A percentile compares a stretch with the other conserved stretches of the same genome.
phyloP scores from a whole-genome alignment of 2,113 vertebrate genomes.

The Helogale parvula region DNA sequence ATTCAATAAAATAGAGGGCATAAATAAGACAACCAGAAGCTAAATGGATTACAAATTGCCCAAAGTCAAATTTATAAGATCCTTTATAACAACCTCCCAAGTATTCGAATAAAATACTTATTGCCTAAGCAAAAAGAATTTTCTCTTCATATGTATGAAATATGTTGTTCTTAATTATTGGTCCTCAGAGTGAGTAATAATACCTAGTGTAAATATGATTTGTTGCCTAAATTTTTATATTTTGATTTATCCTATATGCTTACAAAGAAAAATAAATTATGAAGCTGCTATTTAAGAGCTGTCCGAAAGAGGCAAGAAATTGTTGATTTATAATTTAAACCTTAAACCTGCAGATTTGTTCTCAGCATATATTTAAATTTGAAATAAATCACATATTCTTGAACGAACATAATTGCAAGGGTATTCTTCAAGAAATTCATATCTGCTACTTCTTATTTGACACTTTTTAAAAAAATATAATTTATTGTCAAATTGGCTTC shows the following conservation, averaged over 20 bases:
- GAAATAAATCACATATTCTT: constrained; percentile 11
- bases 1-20: not conserved
- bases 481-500: too few species aligned
- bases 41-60: not conserved
- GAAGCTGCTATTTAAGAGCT: constrained; percentile 28
- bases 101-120: constrained; percentile 41
- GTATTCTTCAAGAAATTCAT: constrained; percentile 1
- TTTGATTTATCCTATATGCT: constrained; percentile 42
- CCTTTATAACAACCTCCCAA: constrained; percentile 15
- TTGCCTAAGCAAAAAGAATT: not conserved
- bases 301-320: not conserved
- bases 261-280: constrained; percentile 40
- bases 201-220: constrained; percentile 24
- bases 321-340: constrained; percentile 42
- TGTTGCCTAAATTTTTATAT: constrained; percentile 11
- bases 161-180: constrained; percentile 58
- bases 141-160: constrained; percentile 35
- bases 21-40: constrained; percentile 21
- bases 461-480: not conserved
- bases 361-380: constrained; percentile 31
- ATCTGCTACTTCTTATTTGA: not conserved
- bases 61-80: constrained; percentile 34
- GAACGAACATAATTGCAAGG: not conserved
- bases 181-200: constrained; percentile 6
- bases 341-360: not conserved